Evolutionary conservation across 2,797 vertebrate species (phyloP), one percentile per base, ranked within the genome.

Genomic region (Okamejei kenojei): DNA sequence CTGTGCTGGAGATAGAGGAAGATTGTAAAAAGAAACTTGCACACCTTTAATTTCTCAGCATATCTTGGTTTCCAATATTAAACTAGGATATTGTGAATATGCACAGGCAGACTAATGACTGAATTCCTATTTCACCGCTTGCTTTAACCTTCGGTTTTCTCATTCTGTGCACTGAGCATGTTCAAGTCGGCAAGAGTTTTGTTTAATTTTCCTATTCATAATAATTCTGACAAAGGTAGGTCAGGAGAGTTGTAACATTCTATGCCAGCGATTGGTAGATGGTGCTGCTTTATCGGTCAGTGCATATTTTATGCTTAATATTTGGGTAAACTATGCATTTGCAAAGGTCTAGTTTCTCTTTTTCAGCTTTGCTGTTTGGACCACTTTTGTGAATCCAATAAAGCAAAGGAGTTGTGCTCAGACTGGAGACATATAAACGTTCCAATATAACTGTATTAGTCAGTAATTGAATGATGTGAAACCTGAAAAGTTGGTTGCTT

Each of bases 261-360:
- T 45, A 58, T 73, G n/a, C 71, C 94, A 95, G 94, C 93, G 95
- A 94, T 94, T 94, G 95, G 94, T 94, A 95, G 94, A 95, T 94
- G 93, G 0, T 74, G 7, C 90, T 92, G 90, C 90, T 54, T 92
- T 92, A 54, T 54, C 58, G 13, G 45, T 54, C 26, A n/a, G 13
- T 76, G 21, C 54, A 13, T 23, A 91, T 54, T 21, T 23, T 74
- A 58, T 92, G 38, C 11, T 74, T 92, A 74, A 32, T 38, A 38
- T 68, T 76, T 58, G 38, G 21, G 38, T 92, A 76, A 92, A 58
- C 13, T 23, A 38, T 54, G 45, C 71, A 92, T 38, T 71, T 92
- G 90, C 7, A 91, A 74, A 54, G 7, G 15, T 21, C 23, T 61
- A 63, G n/a, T 21, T 88, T 65, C 21, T 63, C 7, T 23, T 35